Conservation (phyloP, 2,113 vertebrate genomes). For the Gadus macrocephalus region DNA sequence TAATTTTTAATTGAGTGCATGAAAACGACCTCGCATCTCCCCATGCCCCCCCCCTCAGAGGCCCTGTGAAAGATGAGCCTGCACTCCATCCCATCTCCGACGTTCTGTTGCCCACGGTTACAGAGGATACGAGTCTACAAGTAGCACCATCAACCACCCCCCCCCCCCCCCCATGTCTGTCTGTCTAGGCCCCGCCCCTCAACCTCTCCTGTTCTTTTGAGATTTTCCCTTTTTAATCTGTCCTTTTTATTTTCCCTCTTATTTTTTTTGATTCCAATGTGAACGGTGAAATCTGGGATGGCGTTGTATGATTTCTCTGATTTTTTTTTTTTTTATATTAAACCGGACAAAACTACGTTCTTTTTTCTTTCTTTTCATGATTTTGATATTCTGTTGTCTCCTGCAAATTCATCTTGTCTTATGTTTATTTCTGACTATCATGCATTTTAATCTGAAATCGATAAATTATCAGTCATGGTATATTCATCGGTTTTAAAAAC, state of each 20-base stretch:
- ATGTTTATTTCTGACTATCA: too few species aligned
- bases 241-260: slow-evolving; percentile 31
- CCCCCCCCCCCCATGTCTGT: slow-evolving; percentile 2
- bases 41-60: background rate
- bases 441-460: too few species aligned
- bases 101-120: slow-evolving; percentile 16
- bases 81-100: slow-evolving; percentile 6
- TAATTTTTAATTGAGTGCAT: slow-evolving; percentile 37
- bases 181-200: slow-evolving; percentile 30
- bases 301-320: slow-evolving; percentile 69
- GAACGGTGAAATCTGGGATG: slow-evolving; percentile 63
- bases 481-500: too few species aligned
- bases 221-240: background rate
- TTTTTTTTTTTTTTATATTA: slow-evolving; percentile 74
- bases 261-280: slow-evolving; percentile 61
- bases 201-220: background rate
- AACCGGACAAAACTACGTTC: slow-evolving; percentile 49
- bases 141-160: slow-evolving; percentile 18
- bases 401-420: too few species aligned
- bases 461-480: too few species aligned
- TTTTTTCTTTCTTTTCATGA: background rate
- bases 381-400: too few species aligned
- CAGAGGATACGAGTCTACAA: slow-evolving; percentile 24
- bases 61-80: slow-evolving; percentile 16
- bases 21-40: slow-evolving; percentile 20